A percentile compares a stretch with the other conserved stretches of the same genome.
These are phyloP conservation scores for Phalacrocorax pelagicus DNA, from an alignment of 2,113 vertebrate species.

Conservation along the genomic window DNA sequence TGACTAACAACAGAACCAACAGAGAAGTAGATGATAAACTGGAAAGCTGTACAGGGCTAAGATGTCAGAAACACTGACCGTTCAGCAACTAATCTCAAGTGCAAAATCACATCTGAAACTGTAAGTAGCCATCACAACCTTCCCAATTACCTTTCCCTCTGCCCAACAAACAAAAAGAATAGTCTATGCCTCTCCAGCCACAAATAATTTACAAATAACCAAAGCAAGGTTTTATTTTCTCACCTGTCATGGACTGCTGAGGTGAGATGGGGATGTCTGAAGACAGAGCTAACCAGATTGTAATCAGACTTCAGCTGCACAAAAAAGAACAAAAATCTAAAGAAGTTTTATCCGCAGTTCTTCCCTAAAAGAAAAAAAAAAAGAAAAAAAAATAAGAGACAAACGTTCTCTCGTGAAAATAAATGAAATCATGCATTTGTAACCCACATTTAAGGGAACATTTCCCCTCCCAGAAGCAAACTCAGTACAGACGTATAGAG, in stretches of 20 bases:
- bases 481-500: fast-evolving
- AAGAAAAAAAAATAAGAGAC: not conserved
- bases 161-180: not conserved
- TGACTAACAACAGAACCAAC: not conserved
- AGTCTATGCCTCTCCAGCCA: not conserved
- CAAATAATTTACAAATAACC: not conserved
- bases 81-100: not conserved
- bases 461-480: not conserved
- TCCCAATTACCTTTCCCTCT: not conserved
- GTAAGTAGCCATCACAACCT: not conserved
- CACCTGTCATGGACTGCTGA: not conserved
- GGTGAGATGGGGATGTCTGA: not conserved
- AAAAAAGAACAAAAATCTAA: no score
- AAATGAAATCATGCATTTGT: not conserved
- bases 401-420: not conserved
- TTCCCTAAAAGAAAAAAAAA: not conserved
- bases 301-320: not conserved
- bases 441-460: not conserved
- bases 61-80: not conserved
- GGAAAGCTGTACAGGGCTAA: not conserved
- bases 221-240: not conserved
- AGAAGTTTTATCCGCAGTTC: not conserved
- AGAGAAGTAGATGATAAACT: not conserved
- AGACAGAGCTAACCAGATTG: not conserved
- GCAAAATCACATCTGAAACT: conserved; percentile 14